These are phyloP conservation scores for Pseudoatta argentina DNA, from an alignment of 1,140 invertebrate genomes.

Conservation along the genomic window DNA sequence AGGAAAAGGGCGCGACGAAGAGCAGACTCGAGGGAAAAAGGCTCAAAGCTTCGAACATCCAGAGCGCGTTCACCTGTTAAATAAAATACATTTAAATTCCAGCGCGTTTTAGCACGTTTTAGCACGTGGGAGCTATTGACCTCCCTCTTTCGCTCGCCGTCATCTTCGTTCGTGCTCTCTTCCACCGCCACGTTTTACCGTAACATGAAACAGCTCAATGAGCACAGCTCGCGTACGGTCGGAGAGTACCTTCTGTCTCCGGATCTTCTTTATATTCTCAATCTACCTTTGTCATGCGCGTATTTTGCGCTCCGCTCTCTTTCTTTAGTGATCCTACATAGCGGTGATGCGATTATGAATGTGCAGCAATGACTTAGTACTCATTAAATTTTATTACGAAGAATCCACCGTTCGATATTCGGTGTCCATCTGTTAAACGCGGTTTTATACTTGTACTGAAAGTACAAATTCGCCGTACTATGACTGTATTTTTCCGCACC, in stretches of 20 bases:
- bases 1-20: constrained; percentile 37
- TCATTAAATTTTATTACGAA: constrained; percentile 17
- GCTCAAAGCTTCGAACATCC: constrained; percentile 67
- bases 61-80: constrained; percentile 71
- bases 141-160: constrained; percentile 34
- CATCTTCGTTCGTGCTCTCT: constrained; percentile 43
- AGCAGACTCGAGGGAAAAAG: constrained; percentile 44
- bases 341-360: constrained; percentile 55
- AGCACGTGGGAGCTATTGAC: constrained; percentile 75
- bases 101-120: constrained; percentile 66
- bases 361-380: constrained; percentile 16
- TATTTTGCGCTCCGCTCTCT: constrained; percentile 7
- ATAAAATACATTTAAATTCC: constrained; percentile 78
- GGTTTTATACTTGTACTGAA: constrained; percentile 21
- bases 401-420: constrained; percentile 33
- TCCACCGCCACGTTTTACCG: constrained; percentile 24
- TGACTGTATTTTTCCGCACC: constrained; percentile 41
- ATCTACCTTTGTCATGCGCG: background rate
- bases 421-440: constrained; percentile 50
- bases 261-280: constrained; percentile 8
- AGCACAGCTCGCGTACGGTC: constrained; percentile 63
- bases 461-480: constrained; percentile 22
- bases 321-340: constrained; percentile 2
- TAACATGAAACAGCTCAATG: constrained; percentile 67
- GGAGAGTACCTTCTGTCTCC: constrained; percentile 45